phyloP scores from a whole-genome alignment of 2,797 vertebrate species.

The Sorex maritimensis region DNA sequence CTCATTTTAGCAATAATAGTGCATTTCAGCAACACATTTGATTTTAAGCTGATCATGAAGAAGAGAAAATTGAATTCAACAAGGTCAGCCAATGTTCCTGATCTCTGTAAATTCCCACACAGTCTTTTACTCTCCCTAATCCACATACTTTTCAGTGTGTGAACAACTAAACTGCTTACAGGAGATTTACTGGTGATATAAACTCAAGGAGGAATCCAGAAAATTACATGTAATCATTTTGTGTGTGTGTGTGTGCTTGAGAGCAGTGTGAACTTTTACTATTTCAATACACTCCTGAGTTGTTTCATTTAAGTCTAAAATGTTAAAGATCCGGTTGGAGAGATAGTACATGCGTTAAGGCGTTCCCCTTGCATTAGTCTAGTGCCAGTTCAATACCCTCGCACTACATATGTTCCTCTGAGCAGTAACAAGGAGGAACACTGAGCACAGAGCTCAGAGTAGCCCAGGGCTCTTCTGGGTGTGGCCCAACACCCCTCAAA shows the following conservation, averaged over 20 bases:
- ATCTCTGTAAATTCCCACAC: conserved; percentile 81
- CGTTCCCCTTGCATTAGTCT: too few species aligned
- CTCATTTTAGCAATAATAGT: conserved; percentile 50
- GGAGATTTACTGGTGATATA: conserved; percentile 82
- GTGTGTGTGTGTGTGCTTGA: not conserved
- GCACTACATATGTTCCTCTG: too few species aligned
- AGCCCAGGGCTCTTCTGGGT: too few species aligned
- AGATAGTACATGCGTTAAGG: too few species aligned
- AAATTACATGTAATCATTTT: conserved; percentile 79
- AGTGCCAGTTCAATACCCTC: too few species aligned
- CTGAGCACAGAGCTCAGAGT: too few species aligned
- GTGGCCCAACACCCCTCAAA: too few species aligned
- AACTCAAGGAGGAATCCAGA: conserved; percentile 74
- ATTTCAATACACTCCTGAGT: not conserved
- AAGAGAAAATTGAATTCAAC: conserved; percentile 73
- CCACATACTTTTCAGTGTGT: conserved; percentile 83
- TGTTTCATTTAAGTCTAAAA: not conserved
- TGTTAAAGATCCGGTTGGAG: not conserved
- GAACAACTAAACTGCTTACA: conserved; percentile 83
- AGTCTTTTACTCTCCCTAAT: conserved; percentile 81
- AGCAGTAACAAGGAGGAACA: too few species aligned
- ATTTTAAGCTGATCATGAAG: conserved; percentile 66
- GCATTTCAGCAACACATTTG: conserved; percentile 41
- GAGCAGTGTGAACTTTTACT: not conserved
- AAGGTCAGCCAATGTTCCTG: conserved; percentile 25